Base-by-base conservation (phyloP, 2,888 invertebrate genomes). In the Helleia helle region DNA sequence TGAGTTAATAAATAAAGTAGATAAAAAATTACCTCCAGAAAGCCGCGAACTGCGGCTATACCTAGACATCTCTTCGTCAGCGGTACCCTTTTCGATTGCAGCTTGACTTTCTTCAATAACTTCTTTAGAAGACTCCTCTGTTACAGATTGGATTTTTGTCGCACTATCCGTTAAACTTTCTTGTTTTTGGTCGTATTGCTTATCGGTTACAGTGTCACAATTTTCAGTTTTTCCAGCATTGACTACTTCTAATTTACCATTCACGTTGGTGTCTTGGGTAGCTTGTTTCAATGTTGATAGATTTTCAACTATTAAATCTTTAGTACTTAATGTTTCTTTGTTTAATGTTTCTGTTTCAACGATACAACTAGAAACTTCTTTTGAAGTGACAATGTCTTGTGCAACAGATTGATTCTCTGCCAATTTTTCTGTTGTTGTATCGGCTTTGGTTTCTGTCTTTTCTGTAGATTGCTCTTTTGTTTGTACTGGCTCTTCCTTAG, bases 41-140 rank as follows among this genome's bases (percentile, higher is more conserved):
- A 86, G 83, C 74, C 86, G 87, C 62, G 88, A 86, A 59, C 88
- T 88, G 66, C 87, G 86, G 74, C 87, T 87, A 61, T 87, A 89
- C 58, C 89, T 87, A 52, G 90, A 87, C 63, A 88, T 86, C 48
- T 83, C 81, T 65, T 70, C 79, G 61, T 74, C 77, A 49, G 54
- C 62, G 49, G 54, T 57, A 56, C 66, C 71, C 51, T 67, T 70
- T 29, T 68, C 46, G 67, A 71, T 72, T 69, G 74, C 80, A 80
- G 77, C 58, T 81, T 83, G 81, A 60, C 58, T 55, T 65, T 53
- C 71, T 50, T 47, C 39, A n/a, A 44, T 34, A 43, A 46, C 46
- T 30, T 11, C 42, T 36, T 51, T 43, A 14, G 37, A 43, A 28
- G 38, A 44, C 24, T 40, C 42, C 8, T 40, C 48, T 56, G 59